Percentiles rank a stretch among this genome's conserved stretches.
phyloP scores from a whole-genome alignment of 1,140 invertebrate genomes.

The Rhynchophorus ferrugineus region DNA sequence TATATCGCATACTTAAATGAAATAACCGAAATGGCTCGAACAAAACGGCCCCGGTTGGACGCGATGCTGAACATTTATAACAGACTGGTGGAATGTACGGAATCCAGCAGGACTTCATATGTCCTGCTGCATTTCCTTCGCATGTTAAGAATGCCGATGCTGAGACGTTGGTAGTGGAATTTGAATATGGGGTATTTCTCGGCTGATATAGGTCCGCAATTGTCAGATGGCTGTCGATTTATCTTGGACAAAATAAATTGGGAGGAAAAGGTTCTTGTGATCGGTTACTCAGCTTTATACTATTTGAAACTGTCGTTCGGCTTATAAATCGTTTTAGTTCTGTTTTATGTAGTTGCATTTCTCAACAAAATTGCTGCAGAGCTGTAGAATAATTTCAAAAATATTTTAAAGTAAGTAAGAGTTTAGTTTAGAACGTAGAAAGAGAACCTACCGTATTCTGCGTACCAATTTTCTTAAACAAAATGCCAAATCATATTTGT shows the following conservation, averaged over 20 bases:
- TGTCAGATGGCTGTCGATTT: not conserved
- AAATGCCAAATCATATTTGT: no score
- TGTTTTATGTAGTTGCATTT: no score
- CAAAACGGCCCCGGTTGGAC: not conserved
- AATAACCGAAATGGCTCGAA: not conserved
- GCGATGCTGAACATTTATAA: constrained; percentile 14
- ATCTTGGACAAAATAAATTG: not conserved
- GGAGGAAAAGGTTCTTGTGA: no score
- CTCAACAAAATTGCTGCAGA: no score
- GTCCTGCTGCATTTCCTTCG: constrained; percentile 13
- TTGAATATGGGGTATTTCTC: constrained; percentile 20
- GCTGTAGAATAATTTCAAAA: no score
- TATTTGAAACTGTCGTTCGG: no score
- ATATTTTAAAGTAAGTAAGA: no score
- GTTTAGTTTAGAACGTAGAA: no score
- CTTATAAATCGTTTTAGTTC: no score
- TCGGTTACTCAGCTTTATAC: no score
- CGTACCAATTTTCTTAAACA: no score
- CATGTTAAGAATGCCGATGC: constrained; percentile 18
- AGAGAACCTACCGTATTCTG: no score
- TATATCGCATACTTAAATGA: not conserved
- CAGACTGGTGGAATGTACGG: constrained; percentile 15
- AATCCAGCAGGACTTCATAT: constrained; percentile 21
- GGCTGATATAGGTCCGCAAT: not conserved
- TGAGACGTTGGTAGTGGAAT: constrained; percentile 1